phyloP scores from a whole-genome alignment of 2,797 vertebrate species.

The Danio aesculapii region DNA sequence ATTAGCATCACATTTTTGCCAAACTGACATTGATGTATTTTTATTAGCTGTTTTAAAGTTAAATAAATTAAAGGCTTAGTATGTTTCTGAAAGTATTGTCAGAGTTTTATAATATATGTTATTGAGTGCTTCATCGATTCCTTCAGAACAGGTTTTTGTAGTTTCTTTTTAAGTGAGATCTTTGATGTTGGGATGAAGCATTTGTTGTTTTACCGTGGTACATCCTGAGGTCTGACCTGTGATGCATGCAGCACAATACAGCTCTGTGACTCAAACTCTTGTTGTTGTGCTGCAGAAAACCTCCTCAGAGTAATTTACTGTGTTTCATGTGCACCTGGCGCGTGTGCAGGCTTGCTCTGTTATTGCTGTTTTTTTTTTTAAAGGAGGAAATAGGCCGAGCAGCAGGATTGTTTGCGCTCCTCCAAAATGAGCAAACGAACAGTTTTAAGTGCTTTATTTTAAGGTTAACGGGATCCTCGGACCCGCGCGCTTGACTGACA shows the following conservation, averaged over 20 bases:
- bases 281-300: conserved; percentile 14
- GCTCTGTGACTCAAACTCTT: not conserved
- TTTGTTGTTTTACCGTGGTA: not conserved
- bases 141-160: not conserved
- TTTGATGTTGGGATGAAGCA: not conserved
- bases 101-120: not conserved
- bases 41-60: too few relatives aligned
- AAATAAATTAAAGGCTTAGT: too few relatives aligned
- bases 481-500: conserved; percentile 14
- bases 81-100: too few relatives aligned
- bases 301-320: not conserved
- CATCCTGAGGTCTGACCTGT: not conserved
- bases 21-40: too few relatives aligned
- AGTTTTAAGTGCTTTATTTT: conserved; percentile 26
- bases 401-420: not conserved
- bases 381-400: conserved; percentile 12
- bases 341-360: not conserved
- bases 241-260: not conserved
- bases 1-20: too few relatives aligned
- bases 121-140: not conserved
- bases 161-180: not conserved
- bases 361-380: conserved; percentile 5
- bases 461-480: conserved; percentile 52
- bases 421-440: conserved; percentile 28
- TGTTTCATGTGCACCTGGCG: not conserved